Base-by-base conservation (phyloP, 2,888 invertebrate species). In the Litoditis marina region DNA sequence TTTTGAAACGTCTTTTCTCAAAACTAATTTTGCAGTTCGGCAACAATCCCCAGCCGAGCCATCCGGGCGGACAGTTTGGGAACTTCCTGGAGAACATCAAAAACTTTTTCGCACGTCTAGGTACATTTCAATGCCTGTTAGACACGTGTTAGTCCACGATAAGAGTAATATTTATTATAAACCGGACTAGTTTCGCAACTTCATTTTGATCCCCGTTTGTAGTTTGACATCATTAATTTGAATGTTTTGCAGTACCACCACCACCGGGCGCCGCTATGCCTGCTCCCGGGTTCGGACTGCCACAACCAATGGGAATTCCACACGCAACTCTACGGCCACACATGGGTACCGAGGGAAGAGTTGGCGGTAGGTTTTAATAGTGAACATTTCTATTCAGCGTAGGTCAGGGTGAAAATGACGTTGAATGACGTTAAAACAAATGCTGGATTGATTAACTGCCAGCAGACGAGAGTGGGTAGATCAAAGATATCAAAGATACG, bases 61-160 rank as follows among this genome's bases (percentile, higher is more conserved):
- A 71, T 54, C 71, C 71, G 5, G 67, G 63, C n/a, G 71, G 71
- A 49, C 71, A 71, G 31, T 62, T 71, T 36, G 69, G 69, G n/a
- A 58, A 60, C n/a, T 71, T 71, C 32, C 22, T 71, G 32, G 71
- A 71, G 27, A 71, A 71, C 47, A 59, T 69, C 42, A 67, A 65
- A 53, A 67, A 61, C 46, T 71, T 71, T 44, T 71, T 71, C 65
- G 46, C 63, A 1, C 63, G 66, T 36, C 49, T 71, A 47, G 67
- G 71, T 60, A 52, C 28, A 53, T 31, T 1, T 44, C 19, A n/a
- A n/a, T n/a, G n/a, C n/a, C n/a, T 44, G 19, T 8, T 25, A 44
- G 25, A 44, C 25, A 22, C 19, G 44, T 25, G 3, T 39, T 44
- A 22, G 19, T 19, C 44, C 25, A 44, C 19, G 39, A 39, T 11